Conservation (phyloP, 2,888 invertebrate species). For the Strigamia transsilvanica region DNA sequence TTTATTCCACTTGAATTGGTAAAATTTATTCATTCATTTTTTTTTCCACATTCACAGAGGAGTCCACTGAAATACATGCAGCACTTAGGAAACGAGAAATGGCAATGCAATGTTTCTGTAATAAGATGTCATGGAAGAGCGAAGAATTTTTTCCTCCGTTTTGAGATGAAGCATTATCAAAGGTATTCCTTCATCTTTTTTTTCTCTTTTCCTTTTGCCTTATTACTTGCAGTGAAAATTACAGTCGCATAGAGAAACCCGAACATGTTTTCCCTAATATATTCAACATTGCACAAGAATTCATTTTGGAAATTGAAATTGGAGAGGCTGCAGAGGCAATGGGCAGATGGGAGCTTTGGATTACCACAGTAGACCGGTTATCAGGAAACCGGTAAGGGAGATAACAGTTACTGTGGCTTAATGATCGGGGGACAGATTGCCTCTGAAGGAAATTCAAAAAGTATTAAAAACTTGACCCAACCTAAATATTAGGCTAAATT, state of each 20-base stretch:
- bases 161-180: conserved; percentile 34
- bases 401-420: no score
- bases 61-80: conserved; percentile 35
- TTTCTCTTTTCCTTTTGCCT: background rate
- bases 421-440: no score
- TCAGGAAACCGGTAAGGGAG: no score
- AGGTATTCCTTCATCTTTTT: background rate
- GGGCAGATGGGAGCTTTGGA: background rate
- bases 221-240: conserved; percentile 39
- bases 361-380: no score
- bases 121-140: conserved; percentile 39
- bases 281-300: conserved; percentile 4
- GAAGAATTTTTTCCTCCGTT: background rate
- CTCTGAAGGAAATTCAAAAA: no score
- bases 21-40: conserved; percentile 37
- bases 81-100: conserved; percentile 38
- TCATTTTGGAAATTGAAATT: conserved; percentile 38
- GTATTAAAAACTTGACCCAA: no score
- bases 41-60: conserved; percentile 14
- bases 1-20: conserved; percentile 22
- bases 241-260: conserved; percentile 25
- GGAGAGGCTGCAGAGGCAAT: conserved; percentile 9
- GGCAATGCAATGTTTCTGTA: conserved; percentile 39
- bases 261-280: background rate
- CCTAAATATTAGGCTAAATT: no score